Evolutionary conservation across 2,113 vertebrate species (phyloP), one percentile per base, ranked within the genome.

Genomic region (Microtus ochrogaster): DNA sequence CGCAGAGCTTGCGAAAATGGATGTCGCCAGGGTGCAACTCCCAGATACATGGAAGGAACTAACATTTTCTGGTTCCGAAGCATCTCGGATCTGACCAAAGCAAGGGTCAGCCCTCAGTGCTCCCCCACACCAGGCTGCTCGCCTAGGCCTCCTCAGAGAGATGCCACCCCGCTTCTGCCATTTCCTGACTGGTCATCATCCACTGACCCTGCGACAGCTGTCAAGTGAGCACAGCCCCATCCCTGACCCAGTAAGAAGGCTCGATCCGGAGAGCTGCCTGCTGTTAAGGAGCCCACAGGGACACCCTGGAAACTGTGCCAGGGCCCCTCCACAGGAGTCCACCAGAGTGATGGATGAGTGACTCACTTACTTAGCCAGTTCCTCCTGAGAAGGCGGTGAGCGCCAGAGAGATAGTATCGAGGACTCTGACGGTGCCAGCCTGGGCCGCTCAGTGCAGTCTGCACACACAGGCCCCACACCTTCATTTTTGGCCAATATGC

Each of bases 321-420:
- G 14, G 55, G 12, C 52, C 78, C 44, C 22, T 24, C 12, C 63
- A 7, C 24, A 4, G 5, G 7, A 52, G 58, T 39, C 72, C n/a
- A 0, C 78, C 7, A 1, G 66, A 33, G 19, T 14, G 0, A 13
- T 39, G 4, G 0, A 6, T 70, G 6, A 22, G 73, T 44, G 82
- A 61, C 3, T 33, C 36, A 4, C 1, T 21, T 11, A 58, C 68
- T 47, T 44, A 41, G 0, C 12, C 33, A 16, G 87, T 41, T n/a
- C 77, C 41, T 36, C 30, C 76, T 21, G 30, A 10, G 94, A 3
- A 58, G 58, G 1, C 33, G 5, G 5, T 19, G 19, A 52, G 58
- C 47, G 0, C 63, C 36, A 13, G 61, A 26, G 61, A 21, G 77
- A 26, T 7, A 68, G 12, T 17, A 52, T 28, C 2, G 0, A 4